Evolutionary conservation across 2,888 invertebrate genomes (phyloP).

Genomic region (Bombylius discolor): DNA sequence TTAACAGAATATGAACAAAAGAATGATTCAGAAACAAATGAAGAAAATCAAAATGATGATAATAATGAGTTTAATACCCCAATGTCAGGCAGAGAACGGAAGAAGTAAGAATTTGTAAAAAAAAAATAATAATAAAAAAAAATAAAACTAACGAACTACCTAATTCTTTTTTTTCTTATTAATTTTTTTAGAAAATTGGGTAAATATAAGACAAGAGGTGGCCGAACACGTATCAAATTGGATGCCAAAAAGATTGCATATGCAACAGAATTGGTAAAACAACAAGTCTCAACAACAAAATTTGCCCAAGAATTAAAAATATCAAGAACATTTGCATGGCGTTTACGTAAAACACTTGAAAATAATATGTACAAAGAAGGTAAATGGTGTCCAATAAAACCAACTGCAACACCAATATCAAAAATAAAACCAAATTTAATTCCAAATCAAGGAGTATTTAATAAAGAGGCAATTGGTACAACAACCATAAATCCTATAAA

Average conservation of each 20-base stretch:
- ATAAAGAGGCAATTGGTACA: no score
- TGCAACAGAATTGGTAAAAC: conserved; percentile 30
- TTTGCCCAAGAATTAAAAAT: conserved; percentile 33
- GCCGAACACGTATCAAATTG: conserved; percentile 33
- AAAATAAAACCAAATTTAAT: background rate
- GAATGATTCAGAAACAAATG: conserved; percentile 1
- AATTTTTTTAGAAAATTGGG: background rate
- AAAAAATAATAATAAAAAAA: no score
- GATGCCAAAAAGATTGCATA: conserved; percentile 32
- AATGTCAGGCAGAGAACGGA: no score
- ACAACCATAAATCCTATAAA: no score
- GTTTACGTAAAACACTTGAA: conserved; percentile 29
- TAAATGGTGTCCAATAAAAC: background rate
- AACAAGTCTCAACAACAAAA: conserved; percentile 33
- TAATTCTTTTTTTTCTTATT: no score
- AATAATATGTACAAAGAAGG: background rate
- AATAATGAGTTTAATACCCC: background rate
- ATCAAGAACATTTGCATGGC: conserved; percentile 34
- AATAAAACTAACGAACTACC: no score
- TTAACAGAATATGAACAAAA: background rate
- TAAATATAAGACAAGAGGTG: conserved; percentile 28
- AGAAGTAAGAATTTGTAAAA: no score
- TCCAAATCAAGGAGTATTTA: background rate
- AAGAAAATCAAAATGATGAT: background rate
- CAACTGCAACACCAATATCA: background rate